phyloP scores from a whole-genome alignment of 2,113 vertebrate species.

The Nestor notabilis region DNA sequence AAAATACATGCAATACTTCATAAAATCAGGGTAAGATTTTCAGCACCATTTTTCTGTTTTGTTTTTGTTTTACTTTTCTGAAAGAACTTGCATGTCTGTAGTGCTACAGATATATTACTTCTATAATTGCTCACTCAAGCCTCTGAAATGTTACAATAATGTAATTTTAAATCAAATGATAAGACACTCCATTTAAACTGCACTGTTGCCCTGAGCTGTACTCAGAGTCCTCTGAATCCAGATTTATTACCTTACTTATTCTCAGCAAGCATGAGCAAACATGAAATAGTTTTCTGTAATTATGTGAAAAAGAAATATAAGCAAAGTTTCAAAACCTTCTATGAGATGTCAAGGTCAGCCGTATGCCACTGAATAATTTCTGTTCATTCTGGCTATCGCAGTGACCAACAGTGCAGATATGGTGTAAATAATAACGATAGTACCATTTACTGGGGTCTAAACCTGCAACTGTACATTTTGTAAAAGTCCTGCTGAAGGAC shows the following conservation, averaged over 20 bases:
- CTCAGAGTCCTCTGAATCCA: neutral
- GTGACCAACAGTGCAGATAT: neutral
- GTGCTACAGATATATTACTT: neutral
- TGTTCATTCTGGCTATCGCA: neutral
- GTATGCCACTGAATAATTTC: neutral
- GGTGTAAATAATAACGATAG: neutral
- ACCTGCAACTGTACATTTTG: neutral
- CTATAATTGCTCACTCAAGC: neutral
- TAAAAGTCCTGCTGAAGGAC: neutral
- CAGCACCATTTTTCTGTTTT: neutral
- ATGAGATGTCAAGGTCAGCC: neutral
- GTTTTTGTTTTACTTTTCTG: neutral
- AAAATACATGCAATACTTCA: neutral
- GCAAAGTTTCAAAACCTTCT: neutral
- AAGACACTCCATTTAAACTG: neutral
- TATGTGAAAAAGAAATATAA: slow-evolving; percentile 19
- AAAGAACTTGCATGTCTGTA: neutral
- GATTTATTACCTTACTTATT: slow-evolving; percentile 11
- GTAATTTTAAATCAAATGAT: neutral
- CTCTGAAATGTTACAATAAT: neutral
- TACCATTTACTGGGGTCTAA: neutral
- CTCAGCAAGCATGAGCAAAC: neutral
- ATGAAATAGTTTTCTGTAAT: neutral
- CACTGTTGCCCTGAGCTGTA: neutral
- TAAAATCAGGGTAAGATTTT: neutral